phyloP scores from a whole-genome alignment of 2,888 invertebrate species.

The Pseudococcus viburni region DNA sequence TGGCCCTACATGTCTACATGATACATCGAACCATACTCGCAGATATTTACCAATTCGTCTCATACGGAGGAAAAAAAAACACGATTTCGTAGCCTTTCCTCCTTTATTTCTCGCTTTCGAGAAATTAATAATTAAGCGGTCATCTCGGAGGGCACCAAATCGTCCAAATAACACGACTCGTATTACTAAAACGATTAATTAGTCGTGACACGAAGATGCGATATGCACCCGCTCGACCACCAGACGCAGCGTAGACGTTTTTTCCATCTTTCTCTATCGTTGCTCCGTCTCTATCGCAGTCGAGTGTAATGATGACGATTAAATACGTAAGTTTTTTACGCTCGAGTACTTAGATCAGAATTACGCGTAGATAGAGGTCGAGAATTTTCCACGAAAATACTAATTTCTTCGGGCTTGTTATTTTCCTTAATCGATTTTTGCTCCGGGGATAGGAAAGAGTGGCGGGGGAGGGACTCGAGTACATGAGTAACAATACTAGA shows the following conservation, averaged over 20 bases:
- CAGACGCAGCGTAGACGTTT: no score
- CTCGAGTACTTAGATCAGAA: background rate
- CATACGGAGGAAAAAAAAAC: background rate
- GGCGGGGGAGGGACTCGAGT: background rate
- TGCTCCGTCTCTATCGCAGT: background rate
- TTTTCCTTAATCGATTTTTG: background rate
- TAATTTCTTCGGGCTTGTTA: background rate
- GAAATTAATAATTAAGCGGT: conserved; percentile 6
- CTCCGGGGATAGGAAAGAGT: background rate
- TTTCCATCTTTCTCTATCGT: background rate
- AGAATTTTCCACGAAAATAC: background rate
- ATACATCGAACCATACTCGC: background rate
- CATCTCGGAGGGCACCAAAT: conserved; percentile 10
- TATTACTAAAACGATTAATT: conserved; percentile 36
- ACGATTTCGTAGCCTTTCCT: background rate
- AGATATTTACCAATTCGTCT: background rate
- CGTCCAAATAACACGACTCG: conserved; percentile 23
- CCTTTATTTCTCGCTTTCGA: background rate
- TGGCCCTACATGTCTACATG: background rate
- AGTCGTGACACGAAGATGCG: conserved; percentile 11
- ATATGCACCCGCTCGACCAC: background rate
- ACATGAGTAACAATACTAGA: background rate
- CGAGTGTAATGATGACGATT: conserved; percentile 3
- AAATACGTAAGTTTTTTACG: background rate
- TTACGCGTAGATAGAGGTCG: background rate